Evolutionary conservation across 2,797 vertebrate genomes (phyloP).

Genomic region (Etheostoma nigrum): DNA sequence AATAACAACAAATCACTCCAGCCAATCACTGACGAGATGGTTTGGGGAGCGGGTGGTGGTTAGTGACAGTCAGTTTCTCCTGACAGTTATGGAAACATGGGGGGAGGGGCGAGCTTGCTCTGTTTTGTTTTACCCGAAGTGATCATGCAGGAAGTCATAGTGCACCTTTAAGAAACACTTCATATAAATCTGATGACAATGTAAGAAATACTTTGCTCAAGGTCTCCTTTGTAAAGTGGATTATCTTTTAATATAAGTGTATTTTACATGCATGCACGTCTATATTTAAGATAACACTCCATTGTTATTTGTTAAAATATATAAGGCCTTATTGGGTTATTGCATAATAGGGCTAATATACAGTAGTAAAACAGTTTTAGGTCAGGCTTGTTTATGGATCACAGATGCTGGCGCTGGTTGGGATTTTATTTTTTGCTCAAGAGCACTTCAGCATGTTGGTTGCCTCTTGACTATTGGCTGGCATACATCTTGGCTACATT

Average conservation of each 20-base stretch:
- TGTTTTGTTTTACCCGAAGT: no score
- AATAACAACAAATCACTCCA: no score
- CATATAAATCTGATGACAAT: background rate
- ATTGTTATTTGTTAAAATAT: background rate
- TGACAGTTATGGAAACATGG: no score
- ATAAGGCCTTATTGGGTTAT: conserved; percentile 26
- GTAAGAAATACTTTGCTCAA: background rate
- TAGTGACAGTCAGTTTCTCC: no score
- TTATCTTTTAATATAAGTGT: conserved; percentile 1
- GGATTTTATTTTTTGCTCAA: conserved; percentile 11
- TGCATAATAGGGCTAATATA: conserved; percentile 15
- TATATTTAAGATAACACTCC: background rate
- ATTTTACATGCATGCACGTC: conserved; percentile 10
- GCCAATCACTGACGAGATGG: no score
- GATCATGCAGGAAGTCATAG: no score
- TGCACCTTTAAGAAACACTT: background rate
- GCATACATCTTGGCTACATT: background rate
- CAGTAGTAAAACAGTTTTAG: background rate
- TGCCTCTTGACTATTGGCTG: background rate
- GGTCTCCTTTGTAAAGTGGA: background rate
- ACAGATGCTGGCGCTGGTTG: background rate
- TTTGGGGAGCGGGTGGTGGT: no score
- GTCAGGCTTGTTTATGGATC: background rate
- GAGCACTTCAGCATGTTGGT: conserved; percentile 1
- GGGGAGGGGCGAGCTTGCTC: no score